Percentiles rank a stretch among this genome's conserved stretches.
phyloP scores from a whole-genome alignment of 92 coral and sea anemone species.

The Phenganax stokvisi region DNA sequence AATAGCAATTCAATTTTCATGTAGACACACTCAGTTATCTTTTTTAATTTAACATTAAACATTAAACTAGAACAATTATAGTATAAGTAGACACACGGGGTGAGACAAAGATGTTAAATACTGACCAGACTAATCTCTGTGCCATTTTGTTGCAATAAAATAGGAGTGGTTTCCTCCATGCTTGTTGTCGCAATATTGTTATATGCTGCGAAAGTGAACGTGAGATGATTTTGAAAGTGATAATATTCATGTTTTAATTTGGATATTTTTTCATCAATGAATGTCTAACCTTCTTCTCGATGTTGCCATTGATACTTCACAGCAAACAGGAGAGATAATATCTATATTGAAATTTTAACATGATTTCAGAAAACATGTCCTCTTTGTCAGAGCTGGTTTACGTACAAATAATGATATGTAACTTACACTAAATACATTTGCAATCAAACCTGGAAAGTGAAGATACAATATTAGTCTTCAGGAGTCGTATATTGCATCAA shows the following conservation, averaged over 20 bases:
- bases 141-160: conserved; percentile 5
- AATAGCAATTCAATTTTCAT: background rate
- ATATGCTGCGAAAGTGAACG: background rate
- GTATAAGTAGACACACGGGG: too few species aligned
- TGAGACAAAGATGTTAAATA: background rate
- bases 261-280: background rate
- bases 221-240: background rate
- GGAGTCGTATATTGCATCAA: background rate
- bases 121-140: background rate
- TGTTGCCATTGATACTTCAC: conserved; percentile 36
- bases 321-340: conserved; percentile 13
- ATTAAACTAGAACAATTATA: too few species aligned
- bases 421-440: conserved; percentile 32
- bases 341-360: background rate
- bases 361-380: background rate
- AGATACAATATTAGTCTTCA: background rate
- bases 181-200: background rate
- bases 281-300: conserved; percentile 26
- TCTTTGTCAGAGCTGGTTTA: background rate
- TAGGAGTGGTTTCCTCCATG: conserved; percentile 10
- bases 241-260: background rate
- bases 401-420: background rate
- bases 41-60: too few species aligned
- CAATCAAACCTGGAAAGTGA: conserved; percentile 19
- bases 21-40: too few species aligned